Conservation (phyloP, 2,888 invertebrate genomes). For the Sinelater perroti region DNA sequence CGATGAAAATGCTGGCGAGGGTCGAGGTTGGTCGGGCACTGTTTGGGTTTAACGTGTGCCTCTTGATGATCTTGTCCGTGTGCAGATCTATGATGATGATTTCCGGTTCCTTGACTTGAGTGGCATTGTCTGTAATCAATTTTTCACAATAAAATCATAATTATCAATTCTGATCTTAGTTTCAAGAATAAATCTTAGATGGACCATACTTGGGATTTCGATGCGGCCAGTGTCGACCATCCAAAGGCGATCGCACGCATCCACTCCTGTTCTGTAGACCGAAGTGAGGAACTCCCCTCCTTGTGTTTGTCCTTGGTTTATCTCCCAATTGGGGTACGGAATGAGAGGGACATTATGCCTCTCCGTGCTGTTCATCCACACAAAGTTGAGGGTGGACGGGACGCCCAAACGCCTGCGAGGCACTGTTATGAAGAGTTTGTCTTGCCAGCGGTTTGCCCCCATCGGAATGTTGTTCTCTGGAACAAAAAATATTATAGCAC, state of each 20-base stretch:
- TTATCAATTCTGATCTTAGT: background rate
- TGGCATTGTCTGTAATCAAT: constrained; percentile 59
- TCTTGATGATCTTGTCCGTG: constrained; percentile 68
- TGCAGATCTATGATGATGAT: constrained; percentile 74
- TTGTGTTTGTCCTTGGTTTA: constrained; percentile 65
- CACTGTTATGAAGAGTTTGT: constrained; percentile 75
- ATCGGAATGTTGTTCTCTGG: constrained; percentile 72
- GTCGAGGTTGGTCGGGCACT: constrained; percentile 62
- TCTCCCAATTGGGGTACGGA: constrained; percentile 67
- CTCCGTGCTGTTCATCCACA: constrained; percentile 51
- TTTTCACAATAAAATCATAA: background rate
- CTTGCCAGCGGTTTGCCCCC: constrained; percentile 70
- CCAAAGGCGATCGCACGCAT: constrained; percentile 79
- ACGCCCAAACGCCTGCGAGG: constrained; percentile 73
- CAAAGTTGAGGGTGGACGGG: constrained; percentile 62
- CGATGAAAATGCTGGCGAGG: constrained; percentile 75
- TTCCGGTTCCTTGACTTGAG: constrained; percentile 67
- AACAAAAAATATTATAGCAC: constrained; percentile 42
- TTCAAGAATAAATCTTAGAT: background rate
- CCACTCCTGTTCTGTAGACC: constrained; percentile 76
- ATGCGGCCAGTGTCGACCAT: constrained; percentile 79
- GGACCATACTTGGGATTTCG: constrained; percentile 68
- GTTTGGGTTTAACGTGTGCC: constrained; percentile 65
- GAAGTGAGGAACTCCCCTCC: constrained; percentile 64
- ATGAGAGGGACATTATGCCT: constrained; percentile 64